Evolutionary conservation across 2,888 invertebrate species (phyloP).

Genomic region (Papilio protenor): DNA sequence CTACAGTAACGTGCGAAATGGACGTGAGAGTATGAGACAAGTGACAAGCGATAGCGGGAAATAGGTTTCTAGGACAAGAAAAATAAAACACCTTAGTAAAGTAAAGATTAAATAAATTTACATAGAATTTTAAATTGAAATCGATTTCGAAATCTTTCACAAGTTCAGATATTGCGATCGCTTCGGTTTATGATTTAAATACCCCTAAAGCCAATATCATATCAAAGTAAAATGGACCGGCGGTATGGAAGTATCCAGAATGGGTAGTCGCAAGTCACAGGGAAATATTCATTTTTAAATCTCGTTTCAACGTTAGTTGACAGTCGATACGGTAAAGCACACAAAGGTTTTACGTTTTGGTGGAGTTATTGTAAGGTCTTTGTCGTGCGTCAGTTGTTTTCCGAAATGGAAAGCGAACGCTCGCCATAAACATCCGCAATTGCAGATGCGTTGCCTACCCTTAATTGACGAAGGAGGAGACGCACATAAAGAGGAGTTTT

Average conservation of each 20-base stretch:
- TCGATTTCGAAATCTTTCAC: too few relatives aligned
- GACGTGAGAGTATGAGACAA: constrained; percentile 36
- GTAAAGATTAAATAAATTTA: background rate
- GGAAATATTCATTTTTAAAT: constrained; percentile 66
- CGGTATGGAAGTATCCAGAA: constrained; percentile 52
- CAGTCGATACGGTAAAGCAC: background rate
- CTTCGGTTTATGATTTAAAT: constrained; percentile 35
- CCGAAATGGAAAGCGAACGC: too few relatives aligned
- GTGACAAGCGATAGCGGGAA: constrained; percentile 39
- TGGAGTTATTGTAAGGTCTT: constrained; percentile 10
- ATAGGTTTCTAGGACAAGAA: background rate
- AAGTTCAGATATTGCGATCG: background rate
- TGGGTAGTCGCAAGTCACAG: constrained; percentile 61
- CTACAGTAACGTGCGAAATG: constrained; percentile 62
- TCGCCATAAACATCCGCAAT: too few relatives aligned
- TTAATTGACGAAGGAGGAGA: too few relatives aligned
- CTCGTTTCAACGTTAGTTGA: constrained; percentile 44
- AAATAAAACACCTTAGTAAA: background rate
- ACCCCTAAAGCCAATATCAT: constrained; percentile 46
- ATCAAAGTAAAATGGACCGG: constrained; percentile 57
- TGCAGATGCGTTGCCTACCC: too few relatives aligned
- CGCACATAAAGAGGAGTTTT: too few relatives aligned
- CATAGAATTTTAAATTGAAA: too few relatives aligned
- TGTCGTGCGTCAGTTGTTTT: constrained; percentile 27
- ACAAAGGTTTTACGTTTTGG: constrained; percentile 35